phyloP scores from a whole-genome alignment of 2,797 vertebrate genomes.

The Peromyscus attwateri region DNA sequence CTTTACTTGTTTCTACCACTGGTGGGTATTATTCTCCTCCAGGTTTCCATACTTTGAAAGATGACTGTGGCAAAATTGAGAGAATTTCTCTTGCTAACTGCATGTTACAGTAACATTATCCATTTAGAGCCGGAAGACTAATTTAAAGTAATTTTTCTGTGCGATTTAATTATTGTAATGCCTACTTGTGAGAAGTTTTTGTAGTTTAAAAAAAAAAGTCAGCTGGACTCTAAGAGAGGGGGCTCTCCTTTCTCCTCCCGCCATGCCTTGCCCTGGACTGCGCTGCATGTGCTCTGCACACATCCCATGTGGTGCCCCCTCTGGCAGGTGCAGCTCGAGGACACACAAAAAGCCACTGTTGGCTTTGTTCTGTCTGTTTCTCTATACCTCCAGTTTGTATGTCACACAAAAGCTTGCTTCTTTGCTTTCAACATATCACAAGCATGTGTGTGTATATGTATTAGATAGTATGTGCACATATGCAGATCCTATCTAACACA shows the following conservation, averaged over 20 bases:
- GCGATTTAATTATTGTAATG: not conserved
- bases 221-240: not conserved
- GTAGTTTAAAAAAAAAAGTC: not conserved
- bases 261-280: not conserved
- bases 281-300: fast-evolving
- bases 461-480: not conserved
- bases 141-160: constrained; percentile 37
- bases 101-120: not conserved
- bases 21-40: not conserved
- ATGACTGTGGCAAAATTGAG: not conserved
- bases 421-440: not conserved
- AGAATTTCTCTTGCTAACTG: not conserved
- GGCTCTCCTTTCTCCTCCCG: not conserved
- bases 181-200: not conserved
- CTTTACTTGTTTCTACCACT: not conserved
- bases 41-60: not conserved
- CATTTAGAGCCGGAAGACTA: not conserved
- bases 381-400: not conserved
- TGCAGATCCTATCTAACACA: not conserved
- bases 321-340: not conserved
- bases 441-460: too few relatives aligned
- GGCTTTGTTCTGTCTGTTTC: not conserved
- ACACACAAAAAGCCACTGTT: not conserved
- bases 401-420: not conserved
- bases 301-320: too few relatives aligned